Percentiles rank a stretch among this genome's conserved stretches.
phyloP scores from a whole-genome alignment of 2,888 invertebrate genomes.

The Melieria crassipennis region DNA sequence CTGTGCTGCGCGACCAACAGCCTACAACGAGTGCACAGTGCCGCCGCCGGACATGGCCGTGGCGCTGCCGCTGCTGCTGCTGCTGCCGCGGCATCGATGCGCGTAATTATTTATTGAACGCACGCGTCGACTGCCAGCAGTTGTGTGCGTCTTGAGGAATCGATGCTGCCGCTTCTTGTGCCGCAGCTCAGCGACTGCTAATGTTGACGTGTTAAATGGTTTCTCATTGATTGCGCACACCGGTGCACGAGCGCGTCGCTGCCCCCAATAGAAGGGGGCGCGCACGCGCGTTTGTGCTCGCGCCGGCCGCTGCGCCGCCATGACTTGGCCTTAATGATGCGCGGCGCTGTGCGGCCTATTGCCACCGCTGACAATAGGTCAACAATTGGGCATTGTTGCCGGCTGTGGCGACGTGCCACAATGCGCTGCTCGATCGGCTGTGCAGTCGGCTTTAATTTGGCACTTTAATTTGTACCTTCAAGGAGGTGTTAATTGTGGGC shows the following conservation, averaged over 20 bases:
- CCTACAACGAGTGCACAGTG: too few relatives aligned
- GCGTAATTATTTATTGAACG: conserved; percentile 42
- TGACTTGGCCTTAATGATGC: too few relatives aligned
- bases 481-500: conserved; percentile 14
- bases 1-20: too few relatives aligned
- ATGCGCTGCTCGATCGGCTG: neutral
- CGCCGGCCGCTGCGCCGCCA: too few relatives aligned
- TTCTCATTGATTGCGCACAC: conserved; percentile 29
- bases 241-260: neutral
- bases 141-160: neutral
- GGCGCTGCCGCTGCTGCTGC: too few relatives aligned
- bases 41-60: too few relatives aligned
- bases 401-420: neutral
- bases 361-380: too few relatives aligned
- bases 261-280: neutral
- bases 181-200: conserved; percentile 22
- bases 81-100: too few relatives aligned
- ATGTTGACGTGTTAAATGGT: conserved; percentile 42
- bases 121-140: conserved; percentile 33
- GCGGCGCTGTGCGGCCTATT: too few relatives aligned
- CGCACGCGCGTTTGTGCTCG: conserved; percentile 14
- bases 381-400: conserved; percentile 6
- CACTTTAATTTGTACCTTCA: conserved; percentile 26
- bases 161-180: conserved; percentile 4
- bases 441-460: conserved; percentile 19